Percentiles rank a stretch among this genome's conserved stretches.
Evolutionary conservation across 2,888 invertebrate genomes (phyloP).

Genomic region (Diachrysia chrysitis): DNA sequence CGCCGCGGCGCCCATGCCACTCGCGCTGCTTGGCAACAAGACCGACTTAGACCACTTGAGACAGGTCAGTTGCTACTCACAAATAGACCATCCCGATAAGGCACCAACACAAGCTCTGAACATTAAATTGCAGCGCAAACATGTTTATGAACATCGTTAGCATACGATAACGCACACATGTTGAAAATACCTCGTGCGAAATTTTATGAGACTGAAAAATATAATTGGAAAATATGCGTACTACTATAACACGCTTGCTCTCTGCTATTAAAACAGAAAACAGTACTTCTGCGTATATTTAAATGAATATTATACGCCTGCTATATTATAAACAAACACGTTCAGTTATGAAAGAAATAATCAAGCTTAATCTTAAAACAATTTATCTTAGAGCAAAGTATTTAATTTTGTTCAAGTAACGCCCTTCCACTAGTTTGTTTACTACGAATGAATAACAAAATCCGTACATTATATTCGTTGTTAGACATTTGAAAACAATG

Average conservation of each 20-base stretch:
- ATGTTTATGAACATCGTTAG: slow-evolving; percentile 11
- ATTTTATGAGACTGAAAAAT: slow-evolving; percentile 7
- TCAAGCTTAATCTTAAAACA: background rate
- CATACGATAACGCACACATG: background rate
- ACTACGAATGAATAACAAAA: background rate
- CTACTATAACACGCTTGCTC: too few relatives aligned
- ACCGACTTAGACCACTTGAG: slow-evolving; percentile 93
- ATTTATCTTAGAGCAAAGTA: background rate
- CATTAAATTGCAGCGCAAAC: slow-evolving; percentile 1
- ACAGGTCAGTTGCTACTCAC: slow-evolving; percentile 87
- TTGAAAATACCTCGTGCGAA: slow-evolving; percentile 9
- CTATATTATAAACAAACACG: background rate
- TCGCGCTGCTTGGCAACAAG: slow-evolving; percentile 93
- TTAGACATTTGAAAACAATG: slow-evolving; percentile 11
- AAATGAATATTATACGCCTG: too few relatives aligned
- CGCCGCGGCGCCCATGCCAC: slow-evolving; percentile 86
- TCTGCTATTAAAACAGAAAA: too few relatives aligned
- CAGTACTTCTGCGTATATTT: too few relatives aligned
- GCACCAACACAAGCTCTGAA: slow-evolving; percentile 16
- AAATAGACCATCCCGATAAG: slow-evolving; percentile 19
- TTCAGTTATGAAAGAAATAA: background rate
- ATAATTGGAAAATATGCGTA: background rate
- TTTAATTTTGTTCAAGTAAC: background rate
- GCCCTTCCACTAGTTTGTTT: background rate
- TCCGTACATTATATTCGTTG: background rate